These are phyloP conservation scores for Adoxophyes honmai DNA, from an alignment of 1,140 invertebrate genomes.

Conservation along the genomic window DNA sequence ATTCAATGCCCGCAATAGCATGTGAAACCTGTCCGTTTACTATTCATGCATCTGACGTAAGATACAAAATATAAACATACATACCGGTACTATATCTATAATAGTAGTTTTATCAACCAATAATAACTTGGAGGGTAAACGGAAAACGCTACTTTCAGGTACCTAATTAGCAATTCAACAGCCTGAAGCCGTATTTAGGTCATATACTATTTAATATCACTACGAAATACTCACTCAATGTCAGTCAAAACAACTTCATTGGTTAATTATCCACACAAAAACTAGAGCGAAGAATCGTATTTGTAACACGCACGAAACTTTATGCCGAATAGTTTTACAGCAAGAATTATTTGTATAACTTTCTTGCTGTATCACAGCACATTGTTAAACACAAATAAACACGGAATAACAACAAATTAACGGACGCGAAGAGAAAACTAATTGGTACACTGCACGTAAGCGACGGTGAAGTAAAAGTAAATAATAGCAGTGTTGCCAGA, in stretches of 20 bases:
- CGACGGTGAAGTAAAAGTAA: slow-evolving; percentile 1
- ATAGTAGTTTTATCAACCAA: background rate
- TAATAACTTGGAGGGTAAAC: background rate
- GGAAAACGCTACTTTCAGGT: no score
- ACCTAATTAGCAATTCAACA: no score
- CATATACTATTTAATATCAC: background rate
- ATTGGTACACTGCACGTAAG: background rate
- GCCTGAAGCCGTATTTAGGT: background rate
- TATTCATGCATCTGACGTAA: slow-evolving; percentile 6
- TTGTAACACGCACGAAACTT: background rate
- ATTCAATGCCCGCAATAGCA: background rate
- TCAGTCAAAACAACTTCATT: slow-evolving; percentile 4
- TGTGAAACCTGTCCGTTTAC: background rate
- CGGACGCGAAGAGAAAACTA: background rate
- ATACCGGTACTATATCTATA: background rate
- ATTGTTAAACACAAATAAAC: background rate
- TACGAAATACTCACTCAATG: slow-evolving; percentile 9
- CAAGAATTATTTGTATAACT: background rate
- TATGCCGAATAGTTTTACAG: background rate
- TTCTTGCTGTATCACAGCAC: background rate
- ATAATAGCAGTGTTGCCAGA: background rate
- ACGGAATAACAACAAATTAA: background rate
- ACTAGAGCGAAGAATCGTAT: background rate
- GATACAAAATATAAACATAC: background rate
- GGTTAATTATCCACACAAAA: background rate